A percentile compares a stretch with the other conserved stretches of the same genome.
These are phyloP conservation scores for Lophotriccus pileatus DNA, from an alignment of 2,797 vertebrate genomes.

Conservation along the genomic window DNA sequence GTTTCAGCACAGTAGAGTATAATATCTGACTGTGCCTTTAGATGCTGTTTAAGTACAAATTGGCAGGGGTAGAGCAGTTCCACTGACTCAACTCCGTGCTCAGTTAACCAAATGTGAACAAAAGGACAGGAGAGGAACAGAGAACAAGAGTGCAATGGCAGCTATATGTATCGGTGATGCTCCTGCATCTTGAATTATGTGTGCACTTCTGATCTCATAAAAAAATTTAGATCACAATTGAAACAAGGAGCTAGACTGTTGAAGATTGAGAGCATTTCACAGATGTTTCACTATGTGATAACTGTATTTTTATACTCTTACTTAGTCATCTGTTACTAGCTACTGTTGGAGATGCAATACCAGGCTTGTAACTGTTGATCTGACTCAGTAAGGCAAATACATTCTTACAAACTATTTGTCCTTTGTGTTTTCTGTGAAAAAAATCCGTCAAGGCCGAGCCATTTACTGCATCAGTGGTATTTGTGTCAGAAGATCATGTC, in stretches of 20 bases:
- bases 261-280: neutral
- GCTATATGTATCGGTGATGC: accelerated
- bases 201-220: neutral
- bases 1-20: neutral
- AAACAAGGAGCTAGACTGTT: neutral
- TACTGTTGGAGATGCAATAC: neutral
- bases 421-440: neutral
- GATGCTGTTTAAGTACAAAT: neutral
- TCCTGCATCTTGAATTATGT: neutral
- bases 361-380: neutral
- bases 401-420: neutral
- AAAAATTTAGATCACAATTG: neutral
- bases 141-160: neutral
- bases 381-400: neutral
- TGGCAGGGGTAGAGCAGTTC: neutral
- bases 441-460: neutral
- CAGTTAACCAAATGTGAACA: neutral
- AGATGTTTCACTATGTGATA: neutral
- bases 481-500: neutral
- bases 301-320: neutral
- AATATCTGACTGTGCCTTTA: neutral
- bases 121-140: neutral
- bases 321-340: neutral
- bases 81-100: neutral
- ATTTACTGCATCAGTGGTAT: neutral